Evolutionary conservation across 1,140 invertebrate genomes (phyloP), one percentile per base, ranked within the genome.

Genomic region (Argopecten irradians): DNA sequence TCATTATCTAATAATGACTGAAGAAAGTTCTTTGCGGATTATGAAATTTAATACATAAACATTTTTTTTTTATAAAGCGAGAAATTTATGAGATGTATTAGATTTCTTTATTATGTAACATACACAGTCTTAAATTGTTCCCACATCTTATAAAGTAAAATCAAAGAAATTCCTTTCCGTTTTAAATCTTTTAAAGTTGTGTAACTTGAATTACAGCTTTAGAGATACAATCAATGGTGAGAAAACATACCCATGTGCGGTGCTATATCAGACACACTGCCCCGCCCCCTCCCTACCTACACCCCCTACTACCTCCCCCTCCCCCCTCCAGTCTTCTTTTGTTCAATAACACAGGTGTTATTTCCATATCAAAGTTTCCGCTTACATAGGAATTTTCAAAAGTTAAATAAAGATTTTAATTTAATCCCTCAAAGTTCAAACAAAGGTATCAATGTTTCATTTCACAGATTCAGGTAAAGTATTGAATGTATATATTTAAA

Each of bases 401-500:
- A 71, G 55, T 71, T 71, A 71, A 7, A 71, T 71, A 5, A 28
- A n/a, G 55, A 71, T n/a, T 71, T 71, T n/a, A 71, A 71, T 71
- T 71, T 71, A 71, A 71, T 71, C 55, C 28, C 22, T 28, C 8
- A 71, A 71, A 71, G 8, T 71, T 71, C 55, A 71, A 71, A 71
- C 55, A 71, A 71, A 71, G 55, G 55, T 71, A 71, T 71, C 55
- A 28, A 22, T 71, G 55, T 71, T 28, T 28, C n/a, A 71, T 71
- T 71, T 71, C 55, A 71, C 55, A 71, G 55, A 71, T 71, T 28
- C 11, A 71, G 55, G 5, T 28, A 71, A 3, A 71, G 55, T 71
- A 71, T 71, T 71, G 55, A 71, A 71, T 71, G 55, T 28, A 71
- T 71, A 71, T 71, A 71, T 71, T 71, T 71, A 71, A 71, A 71